Base-by-base conservation (phyloP, 2,113 vertebrate genomes). In the Vanacampus margaritifer region DNA sequence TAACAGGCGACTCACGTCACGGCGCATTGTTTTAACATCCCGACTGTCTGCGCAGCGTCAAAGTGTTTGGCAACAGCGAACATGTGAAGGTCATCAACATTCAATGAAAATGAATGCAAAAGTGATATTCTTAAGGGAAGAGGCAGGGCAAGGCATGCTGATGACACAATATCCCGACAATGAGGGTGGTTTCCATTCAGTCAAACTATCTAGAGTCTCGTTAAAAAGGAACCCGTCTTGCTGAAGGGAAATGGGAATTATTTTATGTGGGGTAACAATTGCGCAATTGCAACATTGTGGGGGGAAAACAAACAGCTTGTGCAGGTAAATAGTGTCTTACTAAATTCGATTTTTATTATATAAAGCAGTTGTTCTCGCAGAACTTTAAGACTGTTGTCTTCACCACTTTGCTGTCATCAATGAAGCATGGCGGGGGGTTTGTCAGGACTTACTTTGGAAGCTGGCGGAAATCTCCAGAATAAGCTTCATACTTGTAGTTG, bases 401-500 rank as follows among this genome's bases (percentile, higher is more conserved):
- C n/a, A 26, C 51, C 4, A 54, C 24, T 57, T 57, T 57, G 14
- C 28, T 61, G 59, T 6, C 36, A 41, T 37, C 57, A 36, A 37
- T 37, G n/a, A 59, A 59, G 19, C 17, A 16, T 54, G 51, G 10
- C 32, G 54, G 26, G 26, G 26, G 26, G 51, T 32, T 57, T 57
- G n/a, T 45, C 3, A 23, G 23, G 6, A 81, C 95, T 90, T 87
- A 98, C 97, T 91, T 95, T 64, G 95, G 95, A 91, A 98, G 94
- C 81, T 98, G 96, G 48, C 95, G 93, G 84, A 99, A 98, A 79
- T 99, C 97, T 84, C 93, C 94, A 21, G 97, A 97, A 82, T 96
- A 99, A 86, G 98, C 96, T 89, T 98, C 96, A 83, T 94, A 96
- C 89, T 95, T 97, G 84, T 98, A 98, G 79, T 93, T 96, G 87